Base-by-base conservation (phyloP, 2,113 vertebrate genomes). In the Ageneiosus marmoratus region DNA sequence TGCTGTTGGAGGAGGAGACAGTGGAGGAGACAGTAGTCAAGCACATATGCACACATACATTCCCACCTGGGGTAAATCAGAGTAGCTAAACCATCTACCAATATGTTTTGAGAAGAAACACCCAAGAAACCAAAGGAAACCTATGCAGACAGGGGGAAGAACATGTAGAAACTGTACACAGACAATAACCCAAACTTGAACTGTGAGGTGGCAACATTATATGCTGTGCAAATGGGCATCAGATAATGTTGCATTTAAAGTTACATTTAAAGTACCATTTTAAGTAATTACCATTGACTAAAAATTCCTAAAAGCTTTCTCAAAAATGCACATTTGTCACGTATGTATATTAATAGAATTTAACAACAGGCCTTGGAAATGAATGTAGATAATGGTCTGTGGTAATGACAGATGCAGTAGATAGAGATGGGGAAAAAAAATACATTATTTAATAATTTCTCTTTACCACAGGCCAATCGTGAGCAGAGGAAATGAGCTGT, bases 401-500 rank as follows among this genome's bases (percentile, higher is more conserved):
- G 16, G 32, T 44, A 70, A 70, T 12, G 0, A 75, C 27, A 75
- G 7, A 50, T 18, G 32, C 13, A 16, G 63, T 22, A 22, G 63
- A 37, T 20, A 50, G 9, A 29, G 48, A 32, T 55, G 4, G 34
- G 18, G 4, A 9, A 55, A 76, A 53, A 75, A 51, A 24, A 10
- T 34, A 74, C 27, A 74, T 20, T 1, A 22, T 77, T 69, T 34
- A 37, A 12, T n/a, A 27, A 24, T 87, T 32, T 81, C n/a, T 77
- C 13, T 55, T 41, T 60, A 16, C 53, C n/a, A 8, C 51, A 95
- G 94, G 55, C 85, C 86, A 2, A 90, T 98, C 37, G 91, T 94
- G 84, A 97, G 95, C 0, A 93, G 95, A 18, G 95, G 95, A 5
- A 96, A 96, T 0, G 95, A 98, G 79, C 93, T 98, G 50, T 92